Percentiles rank a stretch among this genome's conserved stretches.
These are phyloP conservation scores for Drosophila rubida DNA, from an alignment of 2,888 invertebrate genomes.

Conservation along the genomic window DNA sequence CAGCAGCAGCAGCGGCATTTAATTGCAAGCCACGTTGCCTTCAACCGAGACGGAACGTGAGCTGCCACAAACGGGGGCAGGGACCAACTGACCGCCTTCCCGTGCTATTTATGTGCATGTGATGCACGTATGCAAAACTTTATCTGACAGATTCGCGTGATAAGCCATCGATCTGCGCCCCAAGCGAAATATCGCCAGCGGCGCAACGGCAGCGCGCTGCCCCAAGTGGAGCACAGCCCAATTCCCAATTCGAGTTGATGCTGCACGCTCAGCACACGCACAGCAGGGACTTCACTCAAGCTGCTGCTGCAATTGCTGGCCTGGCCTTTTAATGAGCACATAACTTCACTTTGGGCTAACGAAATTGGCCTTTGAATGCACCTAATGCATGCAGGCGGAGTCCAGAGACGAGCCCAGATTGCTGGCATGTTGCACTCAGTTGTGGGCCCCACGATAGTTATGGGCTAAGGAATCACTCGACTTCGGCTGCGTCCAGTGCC, in stretches of 20 bases:
- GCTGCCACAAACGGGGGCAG: conserved; percentile 18
- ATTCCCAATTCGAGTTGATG: conserved; percentile 60
- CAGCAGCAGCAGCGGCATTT: conserved; percentile 48
- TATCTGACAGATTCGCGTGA: conserved; percentile 79
- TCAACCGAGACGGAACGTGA: conserved; percentile 59
- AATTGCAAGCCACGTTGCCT: conserved; percentile 74
- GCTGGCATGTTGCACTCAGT: conserved; percentile 28
- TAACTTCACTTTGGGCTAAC: conserved; percentile 58
- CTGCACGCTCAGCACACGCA: conserved; percentile 46
- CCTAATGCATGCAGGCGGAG: conserved; percentile 60
- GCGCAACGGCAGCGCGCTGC: too few relatives aligned
- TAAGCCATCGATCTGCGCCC: conserved; percentile 71
- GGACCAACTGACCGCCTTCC: conserved; percentile 49
- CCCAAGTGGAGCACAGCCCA: conserved; percentile 48
- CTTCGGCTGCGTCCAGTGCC: background rate
- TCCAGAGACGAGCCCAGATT: conserved; percentile 13
- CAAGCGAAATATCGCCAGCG: conserved; percentile 73
- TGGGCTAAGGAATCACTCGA: conserved; percentile 7
- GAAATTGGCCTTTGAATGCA: conserved; percentile 47
- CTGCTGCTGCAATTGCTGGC: conserved; percentile 41
- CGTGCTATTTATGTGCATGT: conserved; percentile 48
- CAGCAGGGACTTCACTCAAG: conserved; percentile 56
- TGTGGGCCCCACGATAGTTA: conserved; percentile 37
- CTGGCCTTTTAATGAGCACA: conserved; percentile 69
- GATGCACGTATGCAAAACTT: conserved; percentile 72